Percentiles rank a stretch among this genome's conserved stretches.
Conservation (phyloP, 2,888 invertebrate genomes). For the Athrips mouffetella region DNA sequence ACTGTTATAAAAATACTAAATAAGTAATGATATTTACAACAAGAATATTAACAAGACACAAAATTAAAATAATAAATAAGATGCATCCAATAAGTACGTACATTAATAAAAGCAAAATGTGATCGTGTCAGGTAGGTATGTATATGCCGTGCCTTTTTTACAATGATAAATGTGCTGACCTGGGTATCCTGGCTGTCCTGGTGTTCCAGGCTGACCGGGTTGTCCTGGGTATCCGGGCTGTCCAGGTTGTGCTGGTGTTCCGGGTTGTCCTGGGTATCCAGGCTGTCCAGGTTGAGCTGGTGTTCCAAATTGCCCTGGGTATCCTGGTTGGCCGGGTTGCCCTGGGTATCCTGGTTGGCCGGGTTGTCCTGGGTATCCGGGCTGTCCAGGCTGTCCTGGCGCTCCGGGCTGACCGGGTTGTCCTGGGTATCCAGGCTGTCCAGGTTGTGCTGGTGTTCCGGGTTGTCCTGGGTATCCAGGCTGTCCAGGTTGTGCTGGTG, state of each 20-base stretch:
- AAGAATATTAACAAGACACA: too few species aligned
- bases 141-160: slow-evolving; percentile 18
- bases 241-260: too few species aligned
- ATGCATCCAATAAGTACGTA: too few species aligned
- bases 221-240: slow-evolving; percentile 36
- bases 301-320: too few species aligned
- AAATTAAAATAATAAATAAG: too few species aligned
- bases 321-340: slow-evolving; percentile 16
- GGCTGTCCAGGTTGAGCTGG: too few species aligned
- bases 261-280: too few species aligned
- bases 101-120: too few species aligned
- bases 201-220: slow-evolving; percentile 33
- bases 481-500: slow-evolving; percentile 17
- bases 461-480: slow-evolving; percentile 36
- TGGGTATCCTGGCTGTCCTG: slow-evolving; percentile 24
- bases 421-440: slow-evolving; percentile 23
- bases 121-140: too few species aligned
- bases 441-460: slow-evolving; percentile 25
- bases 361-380: slow-evolving; percentile 23
- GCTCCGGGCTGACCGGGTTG: slow-evolving; percentile 21
- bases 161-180: slow-evolving; percentile 23
- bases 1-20: too few species aligned
- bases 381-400: slow-evolving; percentile 19
- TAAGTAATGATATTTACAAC: too few species aligned
- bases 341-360: slow-evolving; percentile 23